phyloP scores from a whole-genome alignment of 2,888 invertebrate species.

The Baccha elongata region DNA sequence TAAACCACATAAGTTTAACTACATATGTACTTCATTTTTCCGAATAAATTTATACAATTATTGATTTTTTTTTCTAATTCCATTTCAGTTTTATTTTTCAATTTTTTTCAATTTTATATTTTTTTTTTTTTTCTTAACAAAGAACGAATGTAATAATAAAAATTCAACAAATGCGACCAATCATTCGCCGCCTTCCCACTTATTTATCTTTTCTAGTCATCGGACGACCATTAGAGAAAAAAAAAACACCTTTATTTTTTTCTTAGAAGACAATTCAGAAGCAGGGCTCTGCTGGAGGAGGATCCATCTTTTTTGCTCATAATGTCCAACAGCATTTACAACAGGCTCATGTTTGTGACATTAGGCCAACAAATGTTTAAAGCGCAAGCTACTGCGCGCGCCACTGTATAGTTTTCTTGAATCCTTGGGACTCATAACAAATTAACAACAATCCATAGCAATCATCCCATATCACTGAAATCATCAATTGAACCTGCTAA shows the following conservation, averaged over 20 bases:
- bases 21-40: too few species aligned
- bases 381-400: slow-evolving; percentile 31
- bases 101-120: slow-evolving; percentile 7
- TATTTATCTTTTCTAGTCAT: slow-evolving; percentile 24
- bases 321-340: slow-evolving; percentile 37
- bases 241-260: neutral
- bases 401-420: slow-evolving; percentile 43
- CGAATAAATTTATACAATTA: too few species aligned
- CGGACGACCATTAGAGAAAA: neutral
- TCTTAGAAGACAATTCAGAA: neutral
- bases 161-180: slow-evolving; percentile 59
- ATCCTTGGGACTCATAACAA: slow-evolving; percentile 55
- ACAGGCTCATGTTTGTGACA: slow-evolving; percentile 33
- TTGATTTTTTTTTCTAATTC: slow-evolving; percentile 11
- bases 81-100: slow-evolving; percentile 10
- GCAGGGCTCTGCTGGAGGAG: slow-evolving; percentile 33
- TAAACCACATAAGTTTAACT: too few species aligned
- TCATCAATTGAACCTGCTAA: slow-evolving; percentile 19
- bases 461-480: slow-evolving; percentile 52
- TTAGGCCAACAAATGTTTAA: slow-evolving; percentile 36
- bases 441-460: slow-evolving; percentile 41
- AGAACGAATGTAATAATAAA: slow-evolving; percentile 36
- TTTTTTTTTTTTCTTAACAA: slow-evolving; percentile 17
- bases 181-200: slow-evolving; percentile 56
- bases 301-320: slow-evolving; percentile 13